Percentiles rank a stretch among this genome's conserved stretches.
Conservation (phyloP, 2,113 vertebrate species). For the Microtus oregoni region DNA sequence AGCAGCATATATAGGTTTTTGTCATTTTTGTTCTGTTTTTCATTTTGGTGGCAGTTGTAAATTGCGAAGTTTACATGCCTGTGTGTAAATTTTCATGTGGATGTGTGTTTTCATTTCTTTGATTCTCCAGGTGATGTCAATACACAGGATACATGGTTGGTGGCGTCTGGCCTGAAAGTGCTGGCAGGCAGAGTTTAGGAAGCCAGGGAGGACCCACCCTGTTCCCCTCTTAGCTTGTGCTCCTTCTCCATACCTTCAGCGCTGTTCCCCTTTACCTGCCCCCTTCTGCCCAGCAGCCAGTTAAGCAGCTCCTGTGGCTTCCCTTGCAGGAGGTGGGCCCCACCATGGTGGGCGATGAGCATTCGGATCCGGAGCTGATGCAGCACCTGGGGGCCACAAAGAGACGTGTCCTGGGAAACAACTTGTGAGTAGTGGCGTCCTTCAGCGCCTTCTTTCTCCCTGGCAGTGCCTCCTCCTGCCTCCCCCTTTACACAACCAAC, state of each 20-base stretch:
- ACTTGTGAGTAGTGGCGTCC: conserved; percentile 92
- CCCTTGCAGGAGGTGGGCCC: conserved; percentile 94
- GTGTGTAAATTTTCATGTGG: not conserved
- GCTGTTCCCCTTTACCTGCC: not conserved
- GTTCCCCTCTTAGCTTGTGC: not conserved
- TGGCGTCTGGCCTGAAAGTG: not conserved
- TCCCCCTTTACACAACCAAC: not conserved
- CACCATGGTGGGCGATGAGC: conserved; percentile 96
- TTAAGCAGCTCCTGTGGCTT: conserved; percentile 35
- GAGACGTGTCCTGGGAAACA: conserved; percentile 94
- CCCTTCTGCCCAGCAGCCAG: not conserved
- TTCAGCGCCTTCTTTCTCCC: not conserved
- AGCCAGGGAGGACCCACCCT: not conserved
- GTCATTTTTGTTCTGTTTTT: not conserved
- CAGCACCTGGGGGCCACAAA: conserved; percentile 93
- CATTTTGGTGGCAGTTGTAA: not conserved
- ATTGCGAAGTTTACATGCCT: not conserved
- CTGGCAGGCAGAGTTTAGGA: not conserved
- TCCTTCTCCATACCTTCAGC: not conserved
- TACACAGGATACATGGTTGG: not conserved
- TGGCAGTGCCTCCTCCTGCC: not conserved
- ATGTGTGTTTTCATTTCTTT: not conserved
- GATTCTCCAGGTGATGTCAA: not conserved
- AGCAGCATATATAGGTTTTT: not conserved
- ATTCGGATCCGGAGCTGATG: conserved; percentile 94